Evolutionary conservation across 2,888 invertebrate species (phyloP).

Genomic region (Celastrina argiolus): DNA sequence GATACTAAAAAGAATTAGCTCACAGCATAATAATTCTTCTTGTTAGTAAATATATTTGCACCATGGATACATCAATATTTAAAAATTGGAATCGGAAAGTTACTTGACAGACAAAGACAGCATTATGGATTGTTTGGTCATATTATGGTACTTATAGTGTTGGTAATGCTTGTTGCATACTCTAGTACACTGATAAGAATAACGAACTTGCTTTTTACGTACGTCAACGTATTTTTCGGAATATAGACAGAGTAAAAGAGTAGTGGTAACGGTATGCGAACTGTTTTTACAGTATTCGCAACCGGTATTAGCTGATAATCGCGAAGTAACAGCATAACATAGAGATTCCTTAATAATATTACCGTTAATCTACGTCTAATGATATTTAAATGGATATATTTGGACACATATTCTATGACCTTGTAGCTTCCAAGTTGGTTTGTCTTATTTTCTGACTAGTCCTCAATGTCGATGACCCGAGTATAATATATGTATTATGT

Average conservation of each 20-base stretch:
- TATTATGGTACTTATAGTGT: too few species aligned
- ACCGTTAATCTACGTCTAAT: conserved; percentile 1
- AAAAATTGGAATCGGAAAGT: too few species aligned
- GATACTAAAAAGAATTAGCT: too few species aligned
- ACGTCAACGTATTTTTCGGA: too few species aligned
- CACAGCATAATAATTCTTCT: too few species aligned
- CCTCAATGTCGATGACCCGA: neutral
- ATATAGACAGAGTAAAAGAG: neutral
- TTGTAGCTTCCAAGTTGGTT: neutral
- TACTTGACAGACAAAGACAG: too few species aligned
- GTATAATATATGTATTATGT: neutral
- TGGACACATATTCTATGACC: neutral
- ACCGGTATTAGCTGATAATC: conserved; percentile 2
- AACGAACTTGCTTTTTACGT: too few species aligned
- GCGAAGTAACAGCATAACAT: neutral
- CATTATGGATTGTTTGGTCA: too few species aligned
- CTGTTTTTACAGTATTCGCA: neutral
- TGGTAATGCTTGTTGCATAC: neutral
- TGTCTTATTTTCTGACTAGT: conserved; percentile 8
- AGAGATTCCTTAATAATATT: neutral
- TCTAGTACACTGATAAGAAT: neutral
- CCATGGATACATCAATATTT: too few species aligned
- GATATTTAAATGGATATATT: neutral
- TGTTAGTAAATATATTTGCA: too few species aligned
- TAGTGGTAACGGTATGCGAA: neutral